Evolutionary conservation across 1,140 invertebrate species (phyloP), one percentile per base, ranked within the genome.

Genomic region (Drosophila santomea): DNA sequence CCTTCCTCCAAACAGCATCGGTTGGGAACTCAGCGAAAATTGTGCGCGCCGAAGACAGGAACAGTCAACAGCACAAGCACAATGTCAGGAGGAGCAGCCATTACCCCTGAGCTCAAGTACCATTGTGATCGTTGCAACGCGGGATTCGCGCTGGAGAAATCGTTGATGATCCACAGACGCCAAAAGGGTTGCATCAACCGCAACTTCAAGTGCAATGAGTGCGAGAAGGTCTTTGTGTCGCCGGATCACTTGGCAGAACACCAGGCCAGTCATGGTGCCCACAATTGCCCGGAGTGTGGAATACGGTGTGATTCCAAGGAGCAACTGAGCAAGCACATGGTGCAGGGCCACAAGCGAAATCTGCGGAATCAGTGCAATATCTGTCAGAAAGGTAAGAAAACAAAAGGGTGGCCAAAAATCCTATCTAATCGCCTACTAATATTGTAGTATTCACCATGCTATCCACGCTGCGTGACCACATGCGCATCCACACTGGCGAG

Each of bases 281-380:
- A 78, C 45, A 69, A 61, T 4, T 93, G 93, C 61, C 77, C 74
- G 25, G 81, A 93, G 39, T 93, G 93, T 58, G 74, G 77, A 0
- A 54, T 91, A 51, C 72, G 74, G 3, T 93, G 83, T 39, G 81
- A 90, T 12, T 91, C 91, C 1, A 90, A 83, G 51, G 92, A 93
- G 20, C 86, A 93, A 66, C 75, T 93, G 20, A 86, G 91, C 47
- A 75, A 90, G 38, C 93, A 93, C 57, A 90, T 91, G 64, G 93
- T 80, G 66, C 93, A 76, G 82, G 88, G 91, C 11, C 94, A 95
- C 74, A 93, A 93, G 60, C 89, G 93, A 1, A 93, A 93, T 45
- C 93, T 94, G 28, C 94, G 94, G 36, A 94, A 95, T 76, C 92
- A 93, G 20, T 95, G 95, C 79, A 88, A 92, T 7, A 82, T 93